A percentile compares a stretch with the other conserved stretches of the same genome.
These are phyloP conservation scores for Lophochroa leadbeateri DNA, from an alignment of 2,113 vertebrate genomes.

Conservation along the genomic window DNA sequence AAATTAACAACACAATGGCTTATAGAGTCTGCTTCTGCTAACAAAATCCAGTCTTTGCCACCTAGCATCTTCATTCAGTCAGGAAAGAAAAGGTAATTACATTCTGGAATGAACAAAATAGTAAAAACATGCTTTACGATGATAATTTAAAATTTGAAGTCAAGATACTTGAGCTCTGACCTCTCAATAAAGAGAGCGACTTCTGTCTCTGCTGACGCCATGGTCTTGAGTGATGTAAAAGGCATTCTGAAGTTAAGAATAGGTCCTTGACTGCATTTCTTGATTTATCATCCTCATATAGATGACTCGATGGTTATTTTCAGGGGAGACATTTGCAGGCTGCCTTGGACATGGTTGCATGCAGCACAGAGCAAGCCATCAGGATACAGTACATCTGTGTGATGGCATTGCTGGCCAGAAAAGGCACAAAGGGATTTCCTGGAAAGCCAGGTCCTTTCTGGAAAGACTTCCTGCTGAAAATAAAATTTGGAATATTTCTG, in stretches of 20 bases:
- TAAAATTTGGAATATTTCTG: background rate
- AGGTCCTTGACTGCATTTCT: background rate
- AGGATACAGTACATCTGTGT: rapidly evolving
- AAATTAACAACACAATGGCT: constrained; percentile 31
- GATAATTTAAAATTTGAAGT: background rate
- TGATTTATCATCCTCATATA: background rate
- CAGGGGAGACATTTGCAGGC: background rate
- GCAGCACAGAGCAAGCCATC: rapidly evolving
- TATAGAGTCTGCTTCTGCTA: constrained; percentile 11
- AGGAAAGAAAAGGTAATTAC: background rate
- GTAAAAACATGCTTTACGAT: background rate
- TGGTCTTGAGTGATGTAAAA: background rate
- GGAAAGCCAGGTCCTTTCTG: background rate
- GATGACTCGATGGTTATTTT: background rate
- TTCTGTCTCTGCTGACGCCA: background rate
- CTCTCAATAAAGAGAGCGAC: background rate
- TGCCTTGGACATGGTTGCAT: background rate
- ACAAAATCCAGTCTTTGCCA: constrained; percentile 25
- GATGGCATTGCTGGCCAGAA: background rate
- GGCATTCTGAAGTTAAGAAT: background rate
- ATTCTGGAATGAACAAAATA: background rate
- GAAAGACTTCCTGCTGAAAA: background rate
- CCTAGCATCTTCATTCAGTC: background rate
- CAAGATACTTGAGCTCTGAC: background rate
- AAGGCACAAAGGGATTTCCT: background rate